These are phyloP conservation scores for Bufo bufo DNA, from an alignment of 2,113 vertebrate genomes.

Conservation along the genomic window DNA sequence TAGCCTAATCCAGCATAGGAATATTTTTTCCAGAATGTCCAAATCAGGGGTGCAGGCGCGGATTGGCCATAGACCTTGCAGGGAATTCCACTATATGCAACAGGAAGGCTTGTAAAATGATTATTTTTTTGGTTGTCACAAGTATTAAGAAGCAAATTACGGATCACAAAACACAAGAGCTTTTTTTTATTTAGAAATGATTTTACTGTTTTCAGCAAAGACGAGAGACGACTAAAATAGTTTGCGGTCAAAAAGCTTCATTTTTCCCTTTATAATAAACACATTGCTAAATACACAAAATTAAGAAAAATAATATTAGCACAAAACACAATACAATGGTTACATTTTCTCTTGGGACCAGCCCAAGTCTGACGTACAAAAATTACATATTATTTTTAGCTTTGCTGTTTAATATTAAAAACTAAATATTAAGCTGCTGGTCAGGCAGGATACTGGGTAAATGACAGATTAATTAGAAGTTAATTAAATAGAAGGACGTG, in stretches of 20 bases:
- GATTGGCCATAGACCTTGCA: no score
- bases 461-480: background rate
- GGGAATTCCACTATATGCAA: background rate
- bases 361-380: slow-evolving; percentile 83
- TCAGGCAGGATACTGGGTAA: slow-evolving; percentile 62
- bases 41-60: no score
- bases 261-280: slow-evolving; percentile 16
- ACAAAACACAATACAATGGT: slow-evolving; percentile 76
- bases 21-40: no score
- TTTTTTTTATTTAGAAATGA: slow-evolving; percentile 24
- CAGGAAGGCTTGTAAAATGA: background rate
- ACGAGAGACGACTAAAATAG: background rate
- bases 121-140: background rate
- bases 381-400: slow-evolving; percentile 66
- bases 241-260: slow-evolving; percentile 17
- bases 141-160: background rate
- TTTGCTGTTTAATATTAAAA: slow-evolving; percentile 60
- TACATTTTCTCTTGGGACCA: slow-evolving; percentile 81
- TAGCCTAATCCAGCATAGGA: no score
- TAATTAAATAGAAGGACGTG: background rate
- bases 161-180: background rate
- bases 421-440: slow-evolving; percentile 60
- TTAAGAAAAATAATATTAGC: slow-evolving; percentile 61
- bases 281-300: slow-evolving; percentile 16
- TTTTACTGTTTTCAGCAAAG: slow-evolving; percentile 32